Percentiles rank a stretch among this genome's conserved stretches.
These are phyloP conservation scores for Pelochelys cantorii DNA, from an alignment of 2,797 vertebrate species.

Conservation along the genomic window DNA sequence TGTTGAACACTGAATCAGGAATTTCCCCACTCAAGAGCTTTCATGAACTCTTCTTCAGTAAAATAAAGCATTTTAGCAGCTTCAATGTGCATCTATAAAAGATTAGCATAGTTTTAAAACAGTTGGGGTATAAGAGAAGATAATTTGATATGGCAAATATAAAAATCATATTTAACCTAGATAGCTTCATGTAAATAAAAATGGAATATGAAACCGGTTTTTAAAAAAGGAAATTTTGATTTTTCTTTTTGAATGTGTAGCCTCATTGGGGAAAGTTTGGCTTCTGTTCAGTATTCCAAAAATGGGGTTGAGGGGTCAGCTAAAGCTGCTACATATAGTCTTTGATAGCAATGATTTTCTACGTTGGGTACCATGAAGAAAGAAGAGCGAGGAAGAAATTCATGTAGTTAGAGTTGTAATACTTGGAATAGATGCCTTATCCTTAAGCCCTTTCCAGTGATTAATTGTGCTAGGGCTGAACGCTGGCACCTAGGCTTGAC, in stretches of 20 bases:
- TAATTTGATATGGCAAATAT: neutral
- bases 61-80: conserved; percentile 96
- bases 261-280: neutral
- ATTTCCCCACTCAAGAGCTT: conserved; percentile 92
- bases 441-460: neutral
- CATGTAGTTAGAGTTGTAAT: neutral
- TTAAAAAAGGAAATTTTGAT: neutral
- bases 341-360: neutral
- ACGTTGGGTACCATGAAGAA: neutral
- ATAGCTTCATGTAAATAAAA: neutral
- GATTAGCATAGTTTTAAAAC: neutral
- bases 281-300: neutral
- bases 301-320: neutral
- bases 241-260: neutral
- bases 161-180: neutral
- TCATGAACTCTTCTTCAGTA: conserved; percentile 96
- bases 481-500: too few relatives aligned
- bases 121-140: neutral
- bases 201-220: neutral
- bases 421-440: neutral
- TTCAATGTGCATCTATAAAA: conserved; percentile 94
- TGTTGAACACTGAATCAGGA: conserved; percentile 48
- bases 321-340: neutral
- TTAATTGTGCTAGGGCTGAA: too few relatives aligned
- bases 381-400: neutral